phyloP scores from a whole-genome alignment of 2,888 invertebrate species.

The Trachelus stipa region DNA sequence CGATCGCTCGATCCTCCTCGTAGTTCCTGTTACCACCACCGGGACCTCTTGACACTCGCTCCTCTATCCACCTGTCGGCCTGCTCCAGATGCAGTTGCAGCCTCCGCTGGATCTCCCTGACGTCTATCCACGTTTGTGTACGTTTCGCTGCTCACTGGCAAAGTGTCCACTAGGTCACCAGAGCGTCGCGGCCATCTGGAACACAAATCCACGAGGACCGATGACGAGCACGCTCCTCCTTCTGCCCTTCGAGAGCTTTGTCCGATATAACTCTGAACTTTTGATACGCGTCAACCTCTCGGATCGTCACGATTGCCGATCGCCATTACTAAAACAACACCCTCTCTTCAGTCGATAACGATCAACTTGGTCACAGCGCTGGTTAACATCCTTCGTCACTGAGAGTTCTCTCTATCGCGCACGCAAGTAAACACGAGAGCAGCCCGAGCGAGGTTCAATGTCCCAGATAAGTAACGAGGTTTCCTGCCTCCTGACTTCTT shows the following conservation, averaged over 20 bases:
- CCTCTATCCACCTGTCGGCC: slow-evolving; percentile 1
- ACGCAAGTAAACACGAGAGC: neutral
- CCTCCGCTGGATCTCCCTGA: neutral
- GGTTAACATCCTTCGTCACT: neutral
- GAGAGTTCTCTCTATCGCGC: neutral
- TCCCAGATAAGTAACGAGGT: neutral
- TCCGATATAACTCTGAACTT: neutral
- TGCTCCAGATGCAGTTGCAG: neutral
- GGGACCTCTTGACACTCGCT: slow-evolving; percentile 3
- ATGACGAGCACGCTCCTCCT: neutral
- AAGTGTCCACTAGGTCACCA: slow-evolving; percentile 14
- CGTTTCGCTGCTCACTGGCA: neutral
- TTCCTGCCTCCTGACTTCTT: neutral
- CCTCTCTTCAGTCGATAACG: neutral
- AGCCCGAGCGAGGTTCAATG: neutral
- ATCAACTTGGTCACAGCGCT: neutral
- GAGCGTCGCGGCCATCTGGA: slow-evolving; percentile 39
- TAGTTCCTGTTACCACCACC: slow-evolving; percentile 12
- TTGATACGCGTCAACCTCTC: neutral
- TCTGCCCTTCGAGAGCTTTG: neutral
- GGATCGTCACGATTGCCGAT: neutral
- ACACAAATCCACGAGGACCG: slow-evolving; percentile 20
- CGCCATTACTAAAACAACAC: neutral
- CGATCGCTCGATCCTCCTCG: slow-evolving; percentile 9
- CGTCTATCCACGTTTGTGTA: neutral